phyloP scores from a whole-genome alignment of 2,797 vertebrate genomes.

The Apogon hyalosoma region DNA sequence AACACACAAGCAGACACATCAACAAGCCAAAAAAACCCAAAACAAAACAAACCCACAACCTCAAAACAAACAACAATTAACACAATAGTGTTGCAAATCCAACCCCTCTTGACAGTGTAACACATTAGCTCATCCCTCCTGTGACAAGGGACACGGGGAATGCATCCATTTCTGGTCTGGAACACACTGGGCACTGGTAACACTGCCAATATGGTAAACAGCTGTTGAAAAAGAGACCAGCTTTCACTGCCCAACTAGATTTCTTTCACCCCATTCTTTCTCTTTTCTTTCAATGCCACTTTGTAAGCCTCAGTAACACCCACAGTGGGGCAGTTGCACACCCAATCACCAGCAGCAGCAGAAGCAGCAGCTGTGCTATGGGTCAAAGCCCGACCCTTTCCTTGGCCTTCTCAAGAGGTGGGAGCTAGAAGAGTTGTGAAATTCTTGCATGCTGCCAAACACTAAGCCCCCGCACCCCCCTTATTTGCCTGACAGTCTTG shows the following conservation, averaged over 20 bases:
- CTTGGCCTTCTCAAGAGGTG: slow-evolving; percentile 67
- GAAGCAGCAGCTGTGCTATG: slow-evolving; percentile 73
- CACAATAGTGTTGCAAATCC: slow-evolving; percentile 34
- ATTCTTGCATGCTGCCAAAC: slow-evolving; percentile 77
- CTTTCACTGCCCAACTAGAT: slow-evolving; percentile 32
- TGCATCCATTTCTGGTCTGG: slow-evolving; percentile 36
- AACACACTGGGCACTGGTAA: slow-evolving; percentile 37
- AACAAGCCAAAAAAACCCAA: slow-evolving; percentile 20
- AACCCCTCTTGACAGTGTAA: slow-evolving; percentile 12
- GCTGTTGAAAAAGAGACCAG: slow-evolving; percentile 40
- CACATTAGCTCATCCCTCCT: slow-evolving; percentile 17
- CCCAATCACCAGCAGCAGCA: slow-evolving; percentile 56
- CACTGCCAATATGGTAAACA: slow-evolving; percentile 38
- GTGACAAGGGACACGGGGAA: slow-evolving; percentile 31
- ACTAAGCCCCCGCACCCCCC: slow-evolving; percentile 50
- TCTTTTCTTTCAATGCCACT: slow-evolving; percentile 46
- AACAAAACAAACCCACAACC: neutral
- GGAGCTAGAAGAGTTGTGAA: slow-evolving; percentile 80
- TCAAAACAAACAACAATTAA: slow-evolving; percentile 51
- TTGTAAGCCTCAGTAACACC: slow-evolving; percentile 52
- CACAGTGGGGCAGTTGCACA: slow-evolving; percentile 54
- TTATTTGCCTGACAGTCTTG: slow-evolving; percentile 42
- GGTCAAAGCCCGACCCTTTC: slow-evolving; percentile 73
- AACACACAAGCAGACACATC: slow-evolving; percentile 4
- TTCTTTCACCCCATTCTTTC: slow-evolving; percentile 17